Percentiles rank a stretch among this genome's conserved stretches.
These are phyloP conservation scores for Agonum fuliginosum DNA, from an alignment of 2,888 invertebrate genomes.

Conservation along the genomic window DNA sequence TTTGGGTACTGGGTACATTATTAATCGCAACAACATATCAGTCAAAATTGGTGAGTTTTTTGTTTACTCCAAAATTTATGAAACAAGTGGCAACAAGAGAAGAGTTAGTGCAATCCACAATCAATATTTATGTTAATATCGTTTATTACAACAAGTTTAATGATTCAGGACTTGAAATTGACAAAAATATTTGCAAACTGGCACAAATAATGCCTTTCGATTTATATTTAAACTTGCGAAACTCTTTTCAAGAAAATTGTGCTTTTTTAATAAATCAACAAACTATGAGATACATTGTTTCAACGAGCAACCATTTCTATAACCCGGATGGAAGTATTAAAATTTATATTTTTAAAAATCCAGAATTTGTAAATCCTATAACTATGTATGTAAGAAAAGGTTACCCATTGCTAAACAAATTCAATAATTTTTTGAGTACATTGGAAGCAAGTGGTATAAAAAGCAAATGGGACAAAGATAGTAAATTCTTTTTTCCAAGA, in stretches of 20 bases:
- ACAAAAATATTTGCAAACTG: background rate
- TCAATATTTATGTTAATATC: background rate
- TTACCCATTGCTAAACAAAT: background rate
- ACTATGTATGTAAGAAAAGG: background rate
- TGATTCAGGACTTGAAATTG: background rate
- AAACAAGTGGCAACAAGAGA: background rate
- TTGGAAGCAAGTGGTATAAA: background rate
- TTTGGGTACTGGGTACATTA: background rate
- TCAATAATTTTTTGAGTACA: background rate
- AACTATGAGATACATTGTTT: background rate
- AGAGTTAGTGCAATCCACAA: background rate
- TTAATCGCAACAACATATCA: background rate
- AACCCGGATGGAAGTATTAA: background rate
- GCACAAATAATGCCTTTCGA: background rate
- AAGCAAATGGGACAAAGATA: slow-evolving; percentile 1
- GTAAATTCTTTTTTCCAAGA: background rate
- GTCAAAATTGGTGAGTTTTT: background rate
- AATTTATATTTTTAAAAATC: background rate
- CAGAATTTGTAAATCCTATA: background rate
- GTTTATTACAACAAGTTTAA: background rate
- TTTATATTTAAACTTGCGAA: background rate
- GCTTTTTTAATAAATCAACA: background rate
- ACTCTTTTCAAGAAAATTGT: background rate
- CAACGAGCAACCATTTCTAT: background rate
- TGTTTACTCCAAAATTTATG: background rate